Base-by-base conservation (phyloP, 2,113 vertebrate species). In the Limanda limanda region DNA sequence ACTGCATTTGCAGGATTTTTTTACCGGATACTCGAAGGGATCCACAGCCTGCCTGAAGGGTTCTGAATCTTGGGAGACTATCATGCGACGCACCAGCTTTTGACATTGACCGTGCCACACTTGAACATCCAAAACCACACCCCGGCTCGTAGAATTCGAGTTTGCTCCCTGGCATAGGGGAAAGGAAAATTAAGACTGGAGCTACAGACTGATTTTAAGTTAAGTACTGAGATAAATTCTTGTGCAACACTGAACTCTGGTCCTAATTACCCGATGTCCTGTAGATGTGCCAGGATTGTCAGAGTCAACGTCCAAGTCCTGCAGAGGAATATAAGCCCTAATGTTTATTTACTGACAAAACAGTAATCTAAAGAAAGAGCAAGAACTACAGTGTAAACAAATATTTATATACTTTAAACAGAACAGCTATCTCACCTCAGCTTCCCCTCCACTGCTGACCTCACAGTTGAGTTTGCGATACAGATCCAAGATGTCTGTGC, bases 251-350 rank as follows among this genome's bases (percentile, higher is more conserved):
- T 42, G 45, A 31, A 70, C 11, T 70, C 8, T 11, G 17, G 12
- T 15, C 12, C 6, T 23, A 27, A 95, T 96, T 76, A 98, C 97
- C 82, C 87, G 90, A 84, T 95, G 95, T 86, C 97, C 96, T 79
- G 97, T 91, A 45, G 97, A 99, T 23, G 97, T 98, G 76, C 98
- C 97, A 15, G 98, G 98, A 71, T 94, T 97, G 1, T 99, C 97
- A 7, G 97, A 99, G 92, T 99, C 98, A 47, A 98, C 89, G 11
- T 98, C 96, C 24, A 96, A 90, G 66, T 95, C 93, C 96, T 98
- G 91, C 86, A 91, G 84, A 78, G n/a, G 31, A 74, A 56, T 2
- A 10, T 0, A 77, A 72, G 71, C 3, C 10, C 9, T 61, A 17
- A 54, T 68, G 1, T 61, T 14, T 18, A 58, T 20, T 55, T 42